A percentile compares a stretch with the other conserved stretches of the same genome.
phyloP scores from a whole-genome alignment of 2,113 vertebrate genomes.

The Megatriorchis doriae region DNA sequence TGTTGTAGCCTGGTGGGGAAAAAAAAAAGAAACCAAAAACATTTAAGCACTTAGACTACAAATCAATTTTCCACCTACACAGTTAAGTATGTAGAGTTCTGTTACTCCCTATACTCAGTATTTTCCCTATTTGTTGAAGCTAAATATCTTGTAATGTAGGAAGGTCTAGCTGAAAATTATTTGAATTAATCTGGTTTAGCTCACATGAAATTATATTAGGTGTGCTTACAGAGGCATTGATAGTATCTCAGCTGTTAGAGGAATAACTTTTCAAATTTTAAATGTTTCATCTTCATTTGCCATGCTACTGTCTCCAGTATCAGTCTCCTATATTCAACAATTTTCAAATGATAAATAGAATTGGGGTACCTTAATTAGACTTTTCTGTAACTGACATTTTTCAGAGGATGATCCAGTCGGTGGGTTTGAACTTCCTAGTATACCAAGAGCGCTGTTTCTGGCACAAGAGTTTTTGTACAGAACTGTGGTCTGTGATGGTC shows the following conservation, averaged over 20 bases:
- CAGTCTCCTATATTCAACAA: background rate
- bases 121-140: background rate
- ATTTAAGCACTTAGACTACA: background rate
- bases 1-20: background rate
- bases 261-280: background rate
- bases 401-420: accelerated
- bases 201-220: background rate
- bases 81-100: background rate
- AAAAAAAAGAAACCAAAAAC: background rate
- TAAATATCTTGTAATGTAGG: background rate
- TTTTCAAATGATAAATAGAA: background rate
- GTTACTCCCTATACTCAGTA: background rate
- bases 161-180: background rate
- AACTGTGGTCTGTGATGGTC: accelerated
- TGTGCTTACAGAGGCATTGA: background rate
- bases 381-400: background rate
- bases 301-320: background rate
- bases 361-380: background rate
- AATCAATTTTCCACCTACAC: background rate
- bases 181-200: background rate
- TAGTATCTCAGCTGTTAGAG: background rate
- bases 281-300: background rate
- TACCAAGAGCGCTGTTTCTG: background rate
- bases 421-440: background rate
- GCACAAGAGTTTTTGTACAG: background rate